Conservation (phyloP, 1,140 invertebrate genomes). For the Stegodyphus mimosarum region DNA sequence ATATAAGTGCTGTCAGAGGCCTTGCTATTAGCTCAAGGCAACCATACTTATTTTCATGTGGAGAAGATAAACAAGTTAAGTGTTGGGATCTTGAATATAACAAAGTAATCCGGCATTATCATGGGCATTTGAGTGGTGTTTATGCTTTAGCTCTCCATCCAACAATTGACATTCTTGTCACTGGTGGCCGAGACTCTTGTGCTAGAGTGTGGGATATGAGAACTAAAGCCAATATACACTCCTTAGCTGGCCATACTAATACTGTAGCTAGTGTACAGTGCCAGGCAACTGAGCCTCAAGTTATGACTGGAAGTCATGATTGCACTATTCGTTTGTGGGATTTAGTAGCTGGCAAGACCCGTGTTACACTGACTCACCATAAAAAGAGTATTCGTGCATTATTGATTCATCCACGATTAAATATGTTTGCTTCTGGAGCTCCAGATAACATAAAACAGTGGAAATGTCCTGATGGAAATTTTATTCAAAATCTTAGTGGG, state of each 20-base stretch:
- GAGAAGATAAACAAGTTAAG: slow-evolving; percentile 99
- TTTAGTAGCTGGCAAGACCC: slow-evolving; percentile 92
- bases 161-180: slow-evolving; percentile 92
- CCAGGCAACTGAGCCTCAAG: slow-evolving; percentile 92
- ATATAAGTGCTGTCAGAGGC: slow-evolving; percentile 96
- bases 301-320: slow-evolving; percentile 79
- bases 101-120: slow-evolving; percentile 98
- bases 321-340: slow-evolving; percentile 93
- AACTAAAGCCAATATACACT: slow-evolving; percentile 98
- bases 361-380: slow-evolving; percentile 96
- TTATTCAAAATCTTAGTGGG: slow-evolving; percentile 96
- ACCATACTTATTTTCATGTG: slow-evolving; percentile 98
- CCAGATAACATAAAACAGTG: slow-evolving; percentile 99
- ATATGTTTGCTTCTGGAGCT: slow-evolving; percentile 97
- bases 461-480: slow-evolving; percentile 98
- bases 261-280: slow-evolving; percentile 94
- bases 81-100: slow-evolving; percentile 99
- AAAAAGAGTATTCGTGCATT: slow-evolving; percentile 97
- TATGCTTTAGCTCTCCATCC: slow-evolving; percentile 96
- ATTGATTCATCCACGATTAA: slow-evolving; percentile 88
- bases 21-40: slow-evolving; percentile 92
- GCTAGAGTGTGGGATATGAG: slow-evolving; percentile 99
- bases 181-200: slow-evolving; percentile 94
- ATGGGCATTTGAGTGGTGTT: slow-evolving; percentile 97
- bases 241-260: slow-evolving; percentile 95